Evolutionary conservation across 2,888 invertebrate species (phyloP).

Genomic region (Acrobasis consociella): DNA sequence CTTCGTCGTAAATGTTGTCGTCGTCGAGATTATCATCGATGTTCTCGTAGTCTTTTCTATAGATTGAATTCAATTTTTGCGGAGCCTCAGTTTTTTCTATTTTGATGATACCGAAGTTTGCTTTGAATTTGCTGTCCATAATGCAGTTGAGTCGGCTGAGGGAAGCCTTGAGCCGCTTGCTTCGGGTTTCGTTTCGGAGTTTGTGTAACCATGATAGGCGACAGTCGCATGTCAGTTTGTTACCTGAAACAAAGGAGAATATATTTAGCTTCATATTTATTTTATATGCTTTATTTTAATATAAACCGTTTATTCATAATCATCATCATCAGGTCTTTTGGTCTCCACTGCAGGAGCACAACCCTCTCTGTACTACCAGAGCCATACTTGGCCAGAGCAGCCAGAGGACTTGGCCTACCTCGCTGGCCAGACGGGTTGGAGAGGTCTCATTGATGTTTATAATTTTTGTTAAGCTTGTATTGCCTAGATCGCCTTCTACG

Average conservation of each 20-base stretch:
- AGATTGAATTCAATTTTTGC: constrained; percentile 40
- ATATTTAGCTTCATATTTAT: neutral
- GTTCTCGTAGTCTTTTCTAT: constrained; percentile 63
- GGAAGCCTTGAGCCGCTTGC: constrained; percentile 84
- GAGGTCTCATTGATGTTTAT: too few species aligned
- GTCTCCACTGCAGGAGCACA: too few species aligned
- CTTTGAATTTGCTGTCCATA: constrained; percentile 75
- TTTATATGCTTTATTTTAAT: too few species aligned
- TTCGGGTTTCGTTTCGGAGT: constrained; percentile 88
- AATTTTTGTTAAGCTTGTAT: too few species aligned
- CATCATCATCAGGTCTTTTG: too few species aligned
- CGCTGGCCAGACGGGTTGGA: too few species aligned
- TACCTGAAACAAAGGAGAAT: constrained; percentile 83
- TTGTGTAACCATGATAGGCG: constrained; percentile 90
- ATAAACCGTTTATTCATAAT: too few species aligned
- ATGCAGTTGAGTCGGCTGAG: constrained; percentile 87
- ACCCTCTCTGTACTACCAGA: too few species aligned
- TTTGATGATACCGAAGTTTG: constrained; percentile 49
- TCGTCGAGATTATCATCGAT: constrained; percentile 57
- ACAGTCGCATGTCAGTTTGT: constrained; percentile 91
- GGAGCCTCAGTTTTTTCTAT: constrained; percentile 42
- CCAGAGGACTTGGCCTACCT: too few species aligned
- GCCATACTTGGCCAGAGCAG: too few species aligned
- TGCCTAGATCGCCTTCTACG: too few species aligned
- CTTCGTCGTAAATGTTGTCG: constrained; percentile 66